Conservation (phyloP, 2,113 vertebrate genomes). For the Rostratula benghalensis region DNA sequence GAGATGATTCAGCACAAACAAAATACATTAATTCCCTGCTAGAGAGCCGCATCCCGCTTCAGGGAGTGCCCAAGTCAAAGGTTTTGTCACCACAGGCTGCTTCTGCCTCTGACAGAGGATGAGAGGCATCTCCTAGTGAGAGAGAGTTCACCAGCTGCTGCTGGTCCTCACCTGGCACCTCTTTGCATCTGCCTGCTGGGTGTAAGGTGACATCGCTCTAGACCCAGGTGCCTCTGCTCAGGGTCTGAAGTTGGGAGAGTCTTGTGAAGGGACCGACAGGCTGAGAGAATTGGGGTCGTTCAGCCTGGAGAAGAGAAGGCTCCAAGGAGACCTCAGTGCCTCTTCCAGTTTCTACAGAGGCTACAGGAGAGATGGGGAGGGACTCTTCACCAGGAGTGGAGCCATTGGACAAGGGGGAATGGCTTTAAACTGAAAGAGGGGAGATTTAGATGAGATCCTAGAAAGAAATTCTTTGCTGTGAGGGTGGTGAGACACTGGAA, state of each 20-base stretch:
- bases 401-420: too few species aligned
- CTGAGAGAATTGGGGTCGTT: too few species aligned
- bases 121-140: not conserved
- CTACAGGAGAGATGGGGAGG: too few species aligned
- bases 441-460: too few species aligned
- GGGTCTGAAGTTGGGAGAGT: not conserved
- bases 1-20: not conserved
- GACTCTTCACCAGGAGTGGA: too few species aligned
- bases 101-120: fast-evolving
- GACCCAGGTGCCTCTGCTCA: not conserved
- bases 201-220: not conserved
- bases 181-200: not conserved
- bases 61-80: not conserved
- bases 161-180: not conserved
- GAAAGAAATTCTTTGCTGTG: too few species aligned
- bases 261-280: not conserved
- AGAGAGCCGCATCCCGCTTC: not conserved
- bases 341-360: too few species aligned
- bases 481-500: too few species aligned
- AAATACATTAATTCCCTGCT: not conserved
- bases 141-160: not conserved
- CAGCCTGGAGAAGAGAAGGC: too few species aligned
- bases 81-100: not conserved
- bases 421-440: too few species aligned
- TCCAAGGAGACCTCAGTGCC: too few species aligned